phyloP scores from a whole-genome alignment of 2,797 vertebrate genomes.

The Lutjanus campechanus region DNA sequence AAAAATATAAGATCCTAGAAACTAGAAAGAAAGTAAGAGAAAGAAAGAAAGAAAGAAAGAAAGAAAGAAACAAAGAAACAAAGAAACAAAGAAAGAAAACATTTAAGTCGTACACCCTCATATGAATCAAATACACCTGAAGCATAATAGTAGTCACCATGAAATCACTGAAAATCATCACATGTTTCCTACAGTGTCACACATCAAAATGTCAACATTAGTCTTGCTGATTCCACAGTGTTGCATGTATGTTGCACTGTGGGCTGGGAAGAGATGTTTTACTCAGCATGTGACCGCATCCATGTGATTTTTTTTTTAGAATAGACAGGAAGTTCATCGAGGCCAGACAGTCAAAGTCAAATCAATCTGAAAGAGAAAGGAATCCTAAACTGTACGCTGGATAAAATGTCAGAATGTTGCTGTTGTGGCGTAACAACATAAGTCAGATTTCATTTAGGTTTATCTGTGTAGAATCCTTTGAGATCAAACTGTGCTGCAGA shows the following conservation, averaged over 20 bases:
- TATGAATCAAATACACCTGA: not conserved
- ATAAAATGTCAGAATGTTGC: constrained; percentile 22
- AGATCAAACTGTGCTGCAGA: constrained; percentile 7
- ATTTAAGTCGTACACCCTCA: not conserved
- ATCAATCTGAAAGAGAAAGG: constrained; percentile 1
- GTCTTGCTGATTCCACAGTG: constrained; percentile 2
- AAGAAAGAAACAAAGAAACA: too few species aligned
- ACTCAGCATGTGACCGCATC: not conserved
- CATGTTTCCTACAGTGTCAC: constrained; percentile 13
- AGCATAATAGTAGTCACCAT: not conserved
- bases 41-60: too few species aligned
- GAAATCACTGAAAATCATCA: constrained; percentile 7
- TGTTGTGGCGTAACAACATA: constrained; percentile 15
- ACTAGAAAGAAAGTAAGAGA: too few species aligned
- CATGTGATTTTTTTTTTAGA: constrained; percentile 1
- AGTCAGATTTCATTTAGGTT: constrained; percentile 23
- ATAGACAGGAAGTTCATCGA: constrained; percentile 2
- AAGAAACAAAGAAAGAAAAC: too few species aligned
- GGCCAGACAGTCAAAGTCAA: constrained; percentile 12
- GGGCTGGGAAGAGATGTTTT: not conserved
- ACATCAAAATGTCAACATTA: constrained; percentile 26
- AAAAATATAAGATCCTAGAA: too few species aligned
- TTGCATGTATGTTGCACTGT: not conserved
- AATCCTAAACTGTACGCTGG: constrained; percentile 16
- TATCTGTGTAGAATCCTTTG: constrained; percentile 1